Evolutionary conservation across 30 jellyfish, hydroid and myxozoan genomes (phyloP), one percentile per base, ranked within the genome.

Genomic region (Aurelia coerulea): DNA sequence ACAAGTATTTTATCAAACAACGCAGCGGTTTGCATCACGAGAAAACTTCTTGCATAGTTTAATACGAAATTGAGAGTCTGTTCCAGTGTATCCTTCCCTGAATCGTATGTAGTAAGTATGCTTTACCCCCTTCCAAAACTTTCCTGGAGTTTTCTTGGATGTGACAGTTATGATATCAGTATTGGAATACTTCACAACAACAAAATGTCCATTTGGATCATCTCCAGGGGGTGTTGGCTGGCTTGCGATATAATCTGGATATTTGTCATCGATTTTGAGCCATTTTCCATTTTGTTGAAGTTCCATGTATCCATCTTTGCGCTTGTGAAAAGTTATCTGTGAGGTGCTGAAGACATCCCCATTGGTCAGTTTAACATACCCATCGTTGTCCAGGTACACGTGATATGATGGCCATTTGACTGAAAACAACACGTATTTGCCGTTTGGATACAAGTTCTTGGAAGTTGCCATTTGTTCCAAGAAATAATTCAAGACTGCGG

Each of bases 401-500:
- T 62, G 72, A 62, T 62, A 62, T 62, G 72, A n/a, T 62, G 32
- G 72, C 72, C 72, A n/a, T n/a, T 62, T 62, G 72, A 46, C 56
- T 46, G 56, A 46, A 46, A 46, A 46, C 56, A 46, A 14, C 2
- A 46, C 14, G 56, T 46, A 46, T 4, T 46, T 46, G 56, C 56
- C 56, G 56, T 46, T 46, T 46, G 15, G 56, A 46, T 46, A 46
- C 56, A 46, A 46, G 8, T 46, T 46, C 56, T 1, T 7, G 56
- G 56, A 14, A 46, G 13, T 46, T 4, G 3, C 49, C 49, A 37
- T 37, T 37, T 37, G 49, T 37, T 46, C 56, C 56, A 46, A 46
- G 56, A 46, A 46, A 46, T 46, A 46, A 14, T 9, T 46, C 56
- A 46, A 9, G 56, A 46, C 15, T 7, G 56, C 56, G 4, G 56